Conservation (phyloP, 2,888 invertebrate species). For the Athripsodes cinereus region DNA sequence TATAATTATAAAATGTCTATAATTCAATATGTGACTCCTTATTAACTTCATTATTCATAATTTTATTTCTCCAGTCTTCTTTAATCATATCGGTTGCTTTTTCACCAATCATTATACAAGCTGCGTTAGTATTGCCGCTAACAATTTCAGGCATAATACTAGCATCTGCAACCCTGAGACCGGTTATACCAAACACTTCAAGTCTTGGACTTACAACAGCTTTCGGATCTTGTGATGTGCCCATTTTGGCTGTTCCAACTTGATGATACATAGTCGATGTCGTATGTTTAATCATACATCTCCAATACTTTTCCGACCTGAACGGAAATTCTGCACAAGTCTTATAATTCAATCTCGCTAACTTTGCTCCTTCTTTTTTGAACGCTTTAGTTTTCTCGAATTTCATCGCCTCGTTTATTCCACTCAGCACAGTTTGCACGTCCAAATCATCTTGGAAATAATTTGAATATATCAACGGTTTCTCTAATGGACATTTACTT, state of each 20-base stretch:
- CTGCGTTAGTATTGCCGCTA: conserved; percentile 79
- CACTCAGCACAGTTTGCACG: conserved; percentile 37
- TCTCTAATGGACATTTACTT: conserved; percentile 56
- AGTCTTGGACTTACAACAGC: conserved; percentile 65
- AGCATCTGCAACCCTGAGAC: conserved; percentile 66
- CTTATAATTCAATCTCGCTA: conserved; percentile 31
- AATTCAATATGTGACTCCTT: too few relatives aligned
- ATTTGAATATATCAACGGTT: conserved; percentile 53
- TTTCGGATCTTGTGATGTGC: conserved; percentile 48
- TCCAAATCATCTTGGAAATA: conserved; percentile 51
- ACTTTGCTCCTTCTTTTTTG: conserved; percentile 32
- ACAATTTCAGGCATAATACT: conserved; percentile 72
- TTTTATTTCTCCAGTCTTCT: conserved; percentile 33
- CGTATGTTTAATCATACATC: conserved; percentile 57
- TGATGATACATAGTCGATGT: conserved; percentile 65
- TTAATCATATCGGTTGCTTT: conserved; percentile 75
- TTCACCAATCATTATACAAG: conserved; percentile 83
- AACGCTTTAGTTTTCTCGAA: conserved; percentile 41
- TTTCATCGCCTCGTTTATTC: conserved; percentile 33
- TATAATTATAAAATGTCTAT: too few relatives aligned
- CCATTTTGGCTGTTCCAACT: conserved; percentile 67
- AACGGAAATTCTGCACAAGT: conserved; percentile 30
- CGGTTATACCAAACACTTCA: conserved; percentile 56
- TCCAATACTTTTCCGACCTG: conserved; percentile 56
- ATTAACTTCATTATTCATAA: neutral